These are phyloP conservation scores for Diachasma alloeum DNA, from an alignment of 1,140 invertebrate species.

Conservation along the genomic window DNA sequence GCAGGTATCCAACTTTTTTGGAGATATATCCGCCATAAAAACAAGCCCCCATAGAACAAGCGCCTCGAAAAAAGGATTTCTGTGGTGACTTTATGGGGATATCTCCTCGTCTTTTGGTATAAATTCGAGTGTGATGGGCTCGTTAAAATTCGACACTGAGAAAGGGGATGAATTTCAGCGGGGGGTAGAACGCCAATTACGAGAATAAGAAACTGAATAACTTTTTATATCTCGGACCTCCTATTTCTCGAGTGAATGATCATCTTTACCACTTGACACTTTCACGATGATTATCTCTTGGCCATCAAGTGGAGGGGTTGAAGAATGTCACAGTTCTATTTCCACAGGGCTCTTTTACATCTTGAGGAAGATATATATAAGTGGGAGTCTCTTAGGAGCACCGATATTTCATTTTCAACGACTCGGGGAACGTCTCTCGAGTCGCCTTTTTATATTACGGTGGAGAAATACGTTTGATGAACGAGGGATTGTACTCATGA, in stretches of 20 bases:
- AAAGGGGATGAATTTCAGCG: neutral
- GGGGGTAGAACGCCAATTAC: constrained; percentile 7
- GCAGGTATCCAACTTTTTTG: neutral
- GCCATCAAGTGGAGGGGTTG: neutral
- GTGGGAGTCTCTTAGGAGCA: neutral
- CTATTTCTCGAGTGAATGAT: neutral
- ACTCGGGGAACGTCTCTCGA: neutral
- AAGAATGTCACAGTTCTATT: neutral
- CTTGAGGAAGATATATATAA: neutral
- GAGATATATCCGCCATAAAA: neutral
- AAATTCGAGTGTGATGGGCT: neutral
- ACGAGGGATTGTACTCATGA: neutral
- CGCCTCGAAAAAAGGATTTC: neutral
- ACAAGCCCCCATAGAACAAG: neutral
- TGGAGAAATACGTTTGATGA: neutral
- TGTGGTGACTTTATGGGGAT: constrained; percentile 14
- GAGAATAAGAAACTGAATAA: neutral
- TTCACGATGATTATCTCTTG: neutral
- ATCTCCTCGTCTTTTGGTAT: neutral
- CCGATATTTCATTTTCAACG: neutral
- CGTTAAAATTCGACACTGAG: neutral
- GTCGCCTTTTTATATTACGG: neutral
- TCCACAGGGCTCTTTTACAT: neutral
- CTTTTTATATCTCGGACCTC: neutral
- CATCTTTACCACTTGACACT: neutral